Evolutionary conservation across 2,797 vertebrate genomes (phyloP).

Genomic region (Apodemus agrarius): DNA sequence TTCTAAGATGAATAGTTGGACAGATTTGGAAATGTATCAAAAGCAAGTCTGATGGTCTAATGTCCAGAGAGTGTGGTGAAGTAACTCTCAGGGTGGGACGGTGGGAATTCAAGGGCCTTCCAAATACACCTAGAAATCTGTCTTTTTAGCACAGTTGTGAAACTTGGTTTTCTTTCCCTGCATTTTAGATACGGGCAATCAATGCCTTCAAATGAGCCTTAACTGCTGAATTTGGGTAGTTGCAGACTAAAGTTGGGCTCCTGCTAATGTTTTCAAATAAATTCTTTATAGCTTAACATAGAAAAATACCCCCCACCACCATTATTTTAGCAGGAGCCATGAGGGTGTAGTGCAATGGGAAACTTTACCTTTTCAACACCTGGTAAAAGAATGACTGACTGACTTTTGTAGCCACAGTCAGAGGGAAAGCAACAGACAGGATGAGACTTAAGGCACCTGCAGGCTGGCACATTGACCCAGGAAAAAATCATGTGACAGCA

Average conservation of each 20-base stretch:
- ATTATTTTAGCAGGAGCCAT: not conserved
- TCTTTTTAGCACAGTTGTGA: not conserved
- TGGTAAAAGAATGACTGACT: conserved; percentile 40
- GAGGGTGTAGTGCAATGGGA: conserved; percentile 63
- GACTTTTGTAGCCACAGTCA: conserved; percentile 74
- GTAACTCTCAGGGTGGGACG: conserved; percentile 1
- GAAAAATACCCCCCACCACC: not conserved
- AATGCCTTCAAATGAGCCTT: conserved; percentile 9
- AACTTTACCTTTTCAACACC: conserved; percentile 50
- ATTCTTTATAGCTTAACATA: conserved; percentile 60
- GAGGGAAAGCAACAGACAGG: conserved; percentile 9
- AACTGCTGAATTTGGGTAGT: not conserved
- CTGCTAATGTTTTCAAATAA: conserved; percentile 53
- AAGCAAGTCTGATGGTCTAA: conserved; percentile 25
- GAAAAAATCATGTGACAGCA: conserved; percentile 82
- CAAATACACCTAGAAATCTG: not conserved
- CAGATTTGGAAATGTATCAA: not conserved
- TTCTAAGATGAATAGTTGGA: conserved; percentile 21
- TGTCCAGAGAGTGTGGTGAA: not conserved
- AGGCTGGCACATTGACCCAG: conserved; percentile 80
- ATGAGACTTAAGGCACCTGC: conserved; percentile 68
- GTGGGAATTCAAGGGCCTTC: conserved; percentile 2
- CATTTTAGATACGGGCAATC: not conserved
- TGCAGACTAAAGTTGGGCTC: not conserved
- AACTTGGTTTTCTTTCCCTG: not conserved